Conservation (phyloP, 2,888 invertebrate species). For the Herminia tarsipennalis region DNA sequence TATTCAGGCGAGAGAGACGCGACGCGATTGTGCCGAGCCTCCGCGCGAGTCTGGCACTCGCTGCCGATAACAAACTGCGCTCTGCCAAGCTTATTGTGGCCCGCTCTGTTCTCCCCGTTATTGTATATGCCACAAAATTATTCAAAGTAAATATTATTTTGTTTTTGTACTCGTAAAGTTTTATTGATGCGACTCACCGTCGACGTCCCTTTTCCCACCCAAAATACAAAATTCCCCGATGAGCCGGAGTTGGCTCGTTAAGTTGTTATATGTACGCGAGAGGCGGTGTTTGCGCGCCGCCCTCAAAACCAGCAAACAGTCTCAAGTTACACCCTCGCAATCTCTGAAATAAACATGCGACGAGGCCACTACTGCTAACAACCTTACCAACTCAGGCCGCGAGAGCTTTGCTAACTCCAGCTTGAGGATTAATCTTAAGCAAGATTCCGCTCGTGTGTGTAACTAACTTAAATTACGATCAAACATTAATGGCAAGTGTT, state of each 20-base stretch:
- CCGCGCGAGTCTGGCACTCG: slow-evolving; percentile 31
- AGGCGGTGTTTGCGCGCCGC: slow-evolving; percentile 65
- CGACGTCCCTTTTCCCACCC: slow-evolving; percentile 22
- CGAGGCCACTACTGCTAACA: slow-evolving; percentile 71
- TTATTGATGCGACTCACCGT: slow-evolving; percentile 59
- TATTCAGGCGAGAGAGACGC: slow-evolving; percentile 60
- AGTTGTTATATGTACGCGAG: slow-evolving; percentile 58
- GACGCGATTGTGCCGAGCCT: slow-evolving; percentile 54
- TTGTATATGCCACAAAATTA: slow-evolving; percentile 43
- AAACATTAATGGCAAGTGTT: slow-evolving; percentile 59
- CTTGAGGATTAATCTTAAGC: slow-evolving; percentile 66
- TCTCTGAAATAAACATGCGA: slow-evolving; percentile 78
- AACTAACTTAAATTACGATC: slow-evolving; percentile 67
- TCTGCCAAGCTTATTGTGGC: slow-evolving; percentile 54
- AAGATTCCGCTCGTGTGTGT: slow-evolving; percentile 58
- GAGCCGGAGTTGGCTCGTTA: slow-evolving; percentile 72
- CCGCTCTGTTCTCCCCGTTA: slow-evolving; percentile 45
- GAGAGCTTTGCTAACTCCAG: slow-evolving; percentile 64
- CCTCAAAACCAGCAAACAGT: slow-evolving; percentile 75
- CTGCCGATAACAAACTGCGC: slow-evolving; percentile 63
- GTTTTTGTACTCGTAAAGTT: slow-evolving; percentile 53
- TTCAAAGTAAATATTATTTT: slow-evolving; percentile 60
- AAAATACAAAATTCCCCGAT: slow-evolving; percentile 61
- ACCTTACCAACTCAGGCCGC: slow-evolving; percentile 66
- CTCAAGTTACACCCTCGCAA: slow-evolving; percentile 77